phyloP scores from a whole-genome alignment of 2,888 invertebrate species.

The Trisateles emortualis region DNA sequence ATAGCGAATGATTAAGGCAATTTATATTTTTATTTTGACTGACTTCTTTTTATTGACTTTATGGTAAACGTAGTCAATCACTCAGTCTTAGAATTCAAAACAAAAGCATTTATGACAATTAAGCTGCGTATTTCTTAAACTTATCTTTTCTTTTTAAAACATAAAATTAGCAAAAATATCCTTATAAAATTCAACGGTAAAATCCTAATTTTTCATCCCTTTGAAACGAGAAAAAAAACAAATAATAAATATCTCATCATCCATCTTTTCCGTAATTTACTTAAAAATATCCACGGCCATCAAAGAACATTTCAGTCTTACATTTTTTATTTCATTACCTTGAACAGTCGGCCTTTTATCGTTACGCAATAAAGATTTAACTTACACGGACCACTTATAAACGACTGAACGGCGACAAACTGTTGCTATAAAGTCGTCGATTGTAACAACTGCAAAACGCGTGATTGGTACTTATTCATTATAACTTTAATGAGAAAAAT shows the following conservation, averaged over 20 bases:
- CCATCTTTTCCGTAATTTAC: conserved; percentile 13
- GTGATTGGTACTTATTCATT: no score
- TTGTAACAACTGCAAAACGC: no score
- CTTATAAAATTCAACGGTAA: not conserved
- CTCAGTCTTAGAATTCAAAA: no score
- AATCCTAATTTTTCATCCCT: not conserved
- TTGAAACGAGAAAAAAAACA: not conserved
- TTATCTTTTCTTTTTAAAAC: no score
- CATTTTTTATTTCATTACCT: conserved; percentile 55
- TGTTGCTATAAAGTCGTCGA: no score
- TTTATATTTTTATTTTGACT: no score
- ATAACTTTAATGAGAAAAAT: no score
- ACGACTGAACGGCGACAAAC: not conserved
- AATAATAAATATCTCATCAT: conserved; percentile 4
- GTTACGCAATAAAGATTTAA: not conserved
- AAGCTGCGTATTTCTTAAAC: no score
- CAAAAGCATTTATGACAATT: no score
- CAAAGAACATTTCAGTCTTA: conserved; percentile 18
- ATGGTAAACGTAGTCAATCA: no score
- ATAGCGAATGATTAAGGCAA: no score
- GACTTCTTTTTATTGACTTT: no score
- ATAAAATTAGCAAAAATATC: not conserved
- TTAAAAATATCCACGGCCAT: conserved; percentile 13
- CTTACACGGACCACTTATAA: conserved; percentile 1
- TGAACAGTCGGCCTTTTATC: conserved; percentile 34